Percentiles rank a stretch among this genome's conserved stretches.
These are phyloP conservation scores for Chrysina gloriosa DNA, from an alignment of 2,888 invertebrate species.

Conservation along the genomic window DNA sequence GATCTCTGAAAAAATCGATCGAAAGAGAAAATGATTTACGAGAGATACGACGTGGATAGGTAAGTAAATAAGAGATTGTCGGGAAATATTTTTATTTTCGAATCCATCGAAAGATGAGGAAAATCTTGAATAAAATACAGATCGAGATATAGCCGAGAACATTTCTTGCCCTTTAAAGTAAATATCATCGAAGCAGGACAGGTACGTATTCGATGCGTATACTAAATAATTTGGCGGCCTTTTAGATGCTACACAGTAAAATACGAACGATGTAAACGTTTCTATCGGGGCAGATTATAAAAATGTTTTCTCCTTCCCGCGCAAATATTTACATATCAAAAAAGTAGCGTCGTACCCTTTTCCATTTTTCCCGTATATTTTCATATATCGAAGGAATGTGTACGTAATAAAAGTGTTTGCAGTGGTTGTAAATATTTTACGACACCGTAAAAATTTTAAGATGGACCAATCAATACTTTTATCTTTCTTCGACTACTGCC, in stretches of 20 bases:
- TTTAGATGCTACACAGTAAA: constrained; percentile 4
- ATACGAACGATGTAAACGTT: neutral
- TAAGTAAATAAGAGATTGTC: too few relatives aligned
- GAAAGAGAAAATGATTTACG: too few relatives aligned
- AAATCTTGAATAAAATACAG: too few relatives aligned
- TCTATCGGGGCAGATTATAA: constrained; percentile 12
- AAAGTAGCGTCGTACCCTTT: constrained; percentile 21
- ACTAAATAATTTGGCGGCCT: too few relatives aligned
- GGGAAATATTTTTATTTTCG: too few relatives aligned
- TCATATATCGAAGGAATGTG: constrained; percentile 39
- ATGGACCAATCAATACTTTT: constrained; percentile 41
- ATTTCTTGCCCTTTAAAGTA: too few relatives aligned
- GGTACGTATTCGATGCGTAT: too few relatives aligned
- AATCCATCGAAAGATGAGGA: too few relatives aligned
- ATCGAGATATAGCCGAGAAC: too few relatives aligned
- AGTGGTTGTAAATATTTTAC: constrained; percentile 43
- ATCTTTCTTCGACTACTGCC: constrained; percentile 28
- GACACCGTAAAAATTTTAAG: constrained; percentile 40
- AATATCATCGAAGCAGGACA: too few relatives aligned
- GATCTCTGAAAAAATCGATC: too few relatives aligned
- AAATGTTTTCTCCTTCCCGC: constrained; percentile 32
- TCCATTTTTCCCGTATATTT: constrained; percentile 32
- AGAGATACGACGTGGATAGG: too few relatives aligned
- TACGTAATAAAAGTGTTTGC: constrained; percentile 38
- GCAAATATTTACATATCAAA: constrained; percentile 35